Evolutionary conservation across 2,113 vertebrate genomes (phyloP), one percentile per base, ranked within the genome.

Genomic region (Pachypanchax playfairii): DNA sequence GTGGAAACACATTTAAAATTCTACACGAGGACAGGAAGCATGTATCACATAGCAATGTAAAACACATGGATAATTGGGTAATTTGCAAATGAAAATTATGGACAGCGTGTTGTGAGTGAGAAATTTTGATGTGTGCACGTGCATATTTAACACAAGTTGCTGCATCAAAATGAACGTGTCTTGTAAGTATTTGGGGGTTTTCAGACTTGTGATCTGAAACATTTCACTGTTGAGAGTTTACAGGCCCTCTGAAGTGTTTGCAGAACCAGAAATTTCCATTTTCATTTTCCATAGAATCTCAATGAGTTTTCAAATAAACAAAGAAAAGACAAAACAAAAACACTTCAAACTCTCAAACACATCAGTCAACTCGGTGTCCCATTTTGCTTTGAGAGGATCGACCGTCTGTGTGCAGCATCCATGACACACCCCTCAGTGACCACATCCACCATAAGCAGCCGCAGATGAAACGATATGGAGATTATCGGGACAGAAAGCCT

Each of bases 401-500:
- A 47, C 66, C 57, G 75, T 65, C 72, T 71, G 79, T 85, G 73
- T 47, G 70, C 82, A 78, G 71, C 44, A 51, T 75, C 73, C 82
- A 39, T 64, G 82, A 65, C 83, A 75, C 79, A 57, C 80, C 83
- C 79, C 78, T 86, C 80, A 58, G 77, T 86, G 85, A 87, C 86
- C 84, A 81, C 84, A 77, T 75, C 64, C 84, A 22, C 86, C 78
- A 68, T 85, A 86, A 86, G 75, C 84, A 85, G 89, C 82, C 78
- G 22, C 56, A 90, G 90, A 89, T 85, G 79, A 90, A 90, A 77
- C 77, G 75, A 83, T 88, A 85, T 87, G 88, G 89, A 92, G 89
- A 91, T 88, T 81, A 92, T 85, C 74, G 61, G 88, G 88, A 90
- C 83, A 89, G 86, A 85, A 91, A 90, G 89, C 84, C 89, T 89